These are phyloP conservation scores for Trogon melanurus DNA, from an alignment of 2,113 vertebrate species.

Conservation along the genomic window DNA sequence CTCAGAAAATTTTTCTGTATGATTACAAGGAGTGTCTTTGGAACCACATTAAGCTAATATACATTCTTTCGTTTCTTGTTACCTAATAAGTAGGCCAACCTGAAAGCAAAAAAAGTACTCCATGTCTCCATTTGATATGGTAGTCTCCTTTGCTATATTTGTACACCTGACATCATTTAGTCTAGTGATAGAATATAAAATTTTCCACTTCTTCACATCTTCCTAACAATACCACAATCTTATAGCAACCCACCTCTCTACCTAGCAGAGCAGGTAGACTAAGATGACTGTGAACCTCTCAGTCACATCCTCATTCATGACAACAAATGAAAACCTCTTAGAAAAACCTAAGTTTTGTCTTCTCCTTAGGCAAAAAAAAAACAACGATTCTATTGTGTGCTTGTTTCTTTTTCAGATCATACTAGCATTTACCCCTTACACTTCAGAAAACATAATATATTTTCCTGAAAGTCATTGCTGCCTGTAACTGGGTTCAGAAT, in stretches of 20 bases:
- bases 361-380: not conserved
- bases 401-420: not conserved
- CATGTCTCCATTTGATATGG: not conserved
- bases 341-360: fast-evolving
- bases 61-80: not conserved
- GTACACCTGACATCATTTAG: not conserved
- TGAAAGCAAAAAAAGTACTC: not conserved
- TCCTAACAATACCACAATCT: not conserved
- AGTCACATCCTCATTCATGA: not conserved
- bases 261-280: not conserved
- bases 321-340: not conserved
- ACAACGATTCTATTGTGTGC: not conserved
- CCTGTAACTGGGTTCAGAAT: not conserved
- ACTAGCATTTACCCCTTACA: not conserved
- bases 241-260: not conserved
- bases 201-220: not conserved
- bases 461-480: not conserved
- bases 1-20: not conserved
- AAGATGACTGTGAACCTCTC: not conserved
- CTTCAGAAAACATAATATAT: not conserved
- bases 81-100: not conserved
- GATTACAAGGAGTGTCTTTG: not conserved
- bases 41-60: not conserved
- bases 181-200: not conserved
- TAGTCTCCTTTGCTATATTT: not conserved